Evolutionary conservation across 2,113 vertebrate genomes (phyloP), one percentile per base, ranked within the genome.

Genomic region (Grammomys dolichurus): DNA sequence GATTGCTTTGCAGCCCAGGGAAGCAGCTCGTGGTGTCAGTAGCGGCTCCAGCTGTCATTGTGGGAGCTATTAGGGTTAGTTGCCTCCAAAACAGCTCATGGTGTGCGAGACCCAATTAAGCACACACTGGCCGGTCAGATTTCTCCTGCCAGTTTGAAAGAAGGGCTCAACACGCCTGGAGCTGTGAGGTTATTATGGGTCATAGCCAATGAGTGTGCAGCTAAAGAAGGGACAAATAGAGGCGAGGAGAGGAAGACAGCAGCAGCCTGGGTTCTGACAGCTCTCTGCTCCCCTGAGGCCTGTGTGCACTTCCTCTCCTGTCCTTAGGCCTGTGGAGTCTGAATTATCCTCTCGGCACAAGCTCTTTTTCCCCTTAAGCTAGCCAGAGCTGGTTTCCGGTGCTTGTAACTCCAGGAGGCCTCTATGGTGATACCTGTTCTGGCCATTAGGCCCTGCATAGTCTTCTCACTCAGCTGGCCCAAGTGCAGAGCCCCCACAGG

Each of bases 71-170:
- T 46, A 81, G 40, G n/a, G 13, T 67, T 81, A 77, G 3, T 20
- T 72, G 69, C 3, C 36, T 56, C 54, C n/a, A 89, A 65, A 67
- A 67, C n/a, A 22, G 80, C 33, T 72, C 76, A 36, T 22, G 16
- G 86, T 31, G 72, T 85, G 20, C 0, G 67, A 87, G 28, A 86
- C 31, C 11, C 54, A 14, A 40, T 65, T 81, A 60, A 73, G 58
- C n/a, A 67, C 54, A 28, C 7, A 9, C 13, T 81, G 43, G 75
- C 36, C 46, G 54, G 51, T 73, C 16, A 58, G 33, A 69, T 86
- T 22, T 76, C 17, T 75, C 67, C 54, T 86, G 56, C 90, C n/a
- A 88, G 58, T 80, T 82, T 93, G 87, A 86, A 93, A 91, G 67
- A 76, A 90, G 54, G n/a, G 43, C 11, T 67, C 43, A 56, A 87